Percentiles rank a stretch among this genome's conserved stretches.
Evolutionary conservation across 2,888 invertebrate genomes (phyloP).

Genomic region (Diarsia brunnea): DNA sequence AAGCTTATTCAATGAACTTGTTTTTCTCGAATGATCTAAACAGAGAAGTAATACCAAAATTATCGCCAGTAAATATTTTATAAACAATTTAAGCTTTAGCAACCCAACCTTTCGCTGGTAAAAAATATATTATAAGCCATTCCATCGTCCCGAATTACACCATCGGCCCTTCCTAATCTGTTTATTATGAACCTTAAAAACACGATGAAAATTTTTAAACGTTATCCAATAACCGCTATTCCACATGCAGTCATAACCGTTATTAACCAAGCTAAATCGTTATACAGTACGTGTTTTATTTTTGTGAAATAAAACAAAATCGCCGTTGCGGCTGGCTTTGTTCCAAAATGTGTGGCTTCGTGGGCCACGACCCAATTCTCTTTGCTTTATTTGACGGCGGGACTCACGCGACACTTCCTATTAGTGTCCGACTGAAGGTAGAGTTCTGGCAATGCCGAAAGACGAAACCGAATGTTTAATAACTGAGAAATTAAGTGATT

Average conservation of each 20-base stretch:
- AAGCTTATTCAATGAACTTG: background rate
- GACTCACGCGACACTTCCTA: conserved; percentile 85
- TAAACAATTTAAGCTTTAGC: conserved; percentile 50
- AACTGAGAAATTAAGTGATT: too few relatives aligned
- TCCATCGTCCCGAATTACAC: conserved; percentile 48
- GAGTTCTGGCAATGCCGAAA: background rate
- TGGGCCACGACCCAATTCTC: conserved; percentile 85
- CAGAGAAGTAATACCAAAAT: conserved; percentile 25
- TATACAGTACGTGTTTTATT: conserved; percentile 79
- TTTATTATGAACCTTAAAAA: conserved; percentile 66
- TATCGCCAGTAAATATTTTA: conserved; percentile 45
- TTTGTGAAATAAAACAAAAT: conserved; percentile 84
- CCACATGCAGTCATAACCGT: conserved; percentile 66
- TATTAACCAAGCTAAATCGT: conserved; percentile 74
- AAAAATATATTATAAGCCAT: conserved; percentile 52
- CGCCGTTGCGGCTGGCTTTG: conserved; percentile 81
- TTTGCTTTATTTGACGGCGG: conserved; percentile 83
- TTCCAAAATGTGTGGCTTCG: conserved; percentile 83
- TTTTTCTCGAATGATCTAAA: conserved; percentile 14
- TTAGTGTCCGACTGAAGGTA: conserved; percentile 50
- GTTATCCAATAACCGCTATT: conserved; percentile 66
- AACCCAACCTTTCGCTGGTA: conserved; percentile 47
- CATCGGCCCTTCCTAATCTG: conserved; percentile 59
- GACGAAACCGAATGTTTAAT: background rate
- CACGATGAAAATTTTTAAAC: conserved; percentile 61